Percentiles rank a stretch among this genome's conserved stretches.
These are phyloP conservation scores for Platorchestia sp. DNA, from an alignment of 1,140 invertebrate species.

Conservation along the genomic window DNA sequence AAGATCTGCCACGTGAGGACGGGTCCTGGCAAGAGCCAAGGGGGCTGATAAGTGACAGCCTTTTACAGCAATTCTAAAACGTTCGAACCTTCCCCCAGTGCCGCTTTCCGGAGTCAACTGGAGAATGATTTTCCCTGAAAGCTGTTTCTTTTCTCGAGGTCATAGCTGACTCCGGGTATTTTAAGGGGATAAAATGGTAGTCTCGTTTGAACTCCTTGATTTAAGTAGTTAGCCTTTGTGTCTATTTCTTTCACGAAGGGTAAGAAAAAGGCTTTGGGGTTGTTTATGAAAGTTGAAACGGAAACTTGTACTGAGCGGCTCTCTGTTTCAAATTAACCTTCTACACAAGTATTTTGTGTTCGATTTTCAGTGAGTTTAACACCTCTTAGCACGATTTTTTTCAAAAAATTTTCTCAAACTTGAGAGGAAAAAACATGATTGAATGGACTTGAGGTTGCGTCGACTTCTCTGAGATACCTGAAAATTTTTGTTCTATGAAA, in stretches of 20 bases:
- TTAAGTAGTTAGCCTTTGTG: not conserved
- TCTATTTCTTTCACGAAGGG: not conserved
- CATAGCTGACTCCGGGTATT: not conserved
- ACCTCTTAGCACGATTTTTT: too few species aligned
- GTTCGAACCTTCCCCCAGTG: not conserved
- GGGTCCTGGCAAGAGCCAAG: not conserved
- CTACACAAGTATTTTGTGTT: too few species aligned
- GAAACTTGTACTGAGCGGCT: too few species aligned
- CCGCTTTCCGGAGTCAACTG: not conserved
- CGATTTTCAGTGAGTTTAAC: too few species aligned
- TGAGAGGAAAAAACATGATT: too few species aligned
- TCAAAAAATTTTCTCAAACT: too few species aligned
- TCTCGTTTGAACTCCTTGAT: not conserved
- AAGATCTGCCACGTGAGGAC: conserved; percentile 14
- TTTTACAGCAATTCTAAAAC: conserved; percentile 1
- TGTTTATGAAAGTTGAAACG: too few species aligned
- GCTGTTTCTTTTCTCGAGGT: not conserved
- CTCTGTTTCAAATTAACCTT: too few species aligned
- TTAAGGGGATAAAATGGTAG: not conserved
- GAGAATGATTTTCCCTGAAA: not conserved
- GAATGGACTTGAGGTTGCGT: too few species aligned
- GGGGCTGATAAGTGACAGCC: not conserved
- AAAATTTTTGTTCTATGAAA: too few species aligned
- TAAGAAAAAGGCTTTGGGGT: too few species aligned
- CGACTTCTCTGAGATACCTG: too few species aligned